Percentiles rank a stretch among this genome's conserved stretches.
Conservation (phyloP, 2,888 invertebrate species). For the Amblyteles armatorius region DNA sequence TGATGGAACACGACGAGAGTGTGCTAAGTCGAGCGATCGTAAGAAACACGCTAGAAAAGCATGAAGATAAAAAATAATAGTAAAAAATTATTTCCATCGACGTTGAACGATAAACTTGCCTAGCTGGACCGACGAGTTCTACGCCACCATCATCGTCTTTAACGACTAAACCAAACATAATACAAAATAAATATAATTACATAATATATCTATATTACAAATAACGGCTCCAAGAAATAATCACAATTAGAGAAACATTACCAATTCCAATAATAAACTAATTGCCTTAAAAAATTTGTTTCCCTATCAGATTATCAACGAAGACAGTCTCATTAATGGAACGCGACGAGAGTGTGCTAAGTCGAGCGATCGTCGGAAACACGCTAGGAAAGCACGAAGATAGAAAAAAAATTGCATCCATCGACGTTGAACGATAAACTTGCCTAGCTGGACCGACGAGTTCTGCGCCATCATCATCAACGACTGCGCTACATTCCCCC, state of each 20-base stretch:
- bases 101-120: constrained; percentile 22
- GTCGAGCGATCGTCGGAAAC: background rate
- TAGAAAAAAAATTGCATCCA: background rate
- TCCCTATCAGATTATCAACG: background rate
- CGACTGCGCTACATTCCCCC: background rate
- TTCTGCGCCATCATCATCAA: constrained; percentile 32
- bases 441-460: constrained; percentile 45
- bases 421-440: constrained; percentile 18
- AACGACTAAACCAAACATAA: background rate
- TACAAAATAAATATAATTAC: no score
- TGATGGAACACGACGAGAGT: background rate
- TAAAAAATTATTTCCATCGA: background rate
- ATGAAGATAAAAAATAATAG: background rate
- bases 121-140: constrained; percentile 43
- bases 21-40: background rate
- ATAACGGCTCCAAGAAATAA: no score
- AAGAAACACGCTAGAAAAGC: background rate
- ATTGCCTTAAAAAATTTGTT: background rate
- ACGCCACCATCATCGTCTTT: constrained; percentile 35
- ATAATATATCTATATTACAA: no score
- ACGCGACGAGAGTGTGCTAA: background rate
- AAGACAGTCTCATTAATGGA: background rate
- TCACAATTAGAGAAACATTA: background rate
- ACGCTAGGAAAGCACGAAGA: constrained; percentile 1
- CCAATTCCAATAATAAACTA: no score